A percentile compares a stretch with the other conserved stretches of the same genome.
Conservation (phyloP, 1,140 invertebrate species). For the Pteromalus puparum region DNA sequence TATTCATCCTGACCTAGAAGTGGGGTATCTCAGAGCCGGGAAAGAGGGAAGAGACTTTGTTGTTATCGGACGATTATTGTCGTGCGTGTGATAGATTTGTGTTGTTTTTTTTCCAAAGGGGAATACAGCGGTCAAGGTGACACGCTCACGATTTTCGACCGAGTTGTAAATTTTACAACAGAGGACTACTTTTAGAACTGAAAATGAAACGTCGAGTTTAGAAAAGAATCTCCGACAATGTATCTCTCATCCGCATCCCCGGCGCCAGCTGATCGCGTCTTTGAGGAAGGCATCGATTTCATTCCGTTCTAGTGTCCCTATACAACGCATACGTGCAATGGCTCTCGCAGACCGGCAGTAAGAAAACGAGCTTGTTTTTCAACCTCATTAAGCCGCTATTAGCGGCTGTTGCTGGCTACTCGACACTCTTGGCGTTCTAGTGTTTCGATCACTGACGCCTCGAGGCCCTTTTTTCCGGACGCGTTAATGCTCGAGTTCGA, state of each 20-base stretch:
- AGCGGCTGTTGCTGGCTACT: not conserved
- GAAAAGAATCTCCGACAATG: not conserved
- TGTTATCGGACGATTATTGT: too few species aligned
- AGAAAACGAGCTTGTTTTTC: slow-evolving; percentile 6
- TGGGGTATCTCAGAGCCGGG: not conserved
- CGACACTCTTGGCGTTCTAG: not conserved
- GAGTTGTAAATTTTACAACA: too few species aligned
- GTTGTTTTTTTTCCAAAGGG: too few species aligned
- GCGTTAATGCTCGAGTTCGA: too few species aligned
- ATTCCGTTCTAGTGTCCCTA: not conserved
- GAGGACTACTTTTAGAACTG: too few species aligned
- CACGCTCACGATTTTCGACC: too few species aligned
- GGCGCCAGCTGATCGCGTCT: too few species aligned
- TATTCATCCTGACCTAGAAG: not conserved
- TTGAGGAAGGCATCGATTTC: not conserved
- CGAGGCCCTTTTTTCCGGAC: not conserved
- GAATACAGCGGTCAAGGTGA: too few species aligned
- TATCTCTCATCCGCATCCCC: not conserved
- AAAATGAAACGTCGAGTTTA: too few species aligned
- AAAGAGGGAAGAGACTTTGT: too few species aligned
- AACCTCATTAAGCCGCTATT: slow-evolving; percentile 4
- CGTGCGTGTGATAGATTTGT: too few species aligned
- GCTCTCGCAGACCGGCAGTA: too few species aligned
- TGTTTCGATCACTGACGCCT: not conserved
- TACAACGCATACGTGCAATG: not conserved